A percentile compares a stretch with the other conserved stretches of the same genome.
These are phyloP conservation scores for Spheniscus mendiculus DNA, from an alignment of 2,113 vertebrate genomes.

Conservation along the genomic window DNA sequence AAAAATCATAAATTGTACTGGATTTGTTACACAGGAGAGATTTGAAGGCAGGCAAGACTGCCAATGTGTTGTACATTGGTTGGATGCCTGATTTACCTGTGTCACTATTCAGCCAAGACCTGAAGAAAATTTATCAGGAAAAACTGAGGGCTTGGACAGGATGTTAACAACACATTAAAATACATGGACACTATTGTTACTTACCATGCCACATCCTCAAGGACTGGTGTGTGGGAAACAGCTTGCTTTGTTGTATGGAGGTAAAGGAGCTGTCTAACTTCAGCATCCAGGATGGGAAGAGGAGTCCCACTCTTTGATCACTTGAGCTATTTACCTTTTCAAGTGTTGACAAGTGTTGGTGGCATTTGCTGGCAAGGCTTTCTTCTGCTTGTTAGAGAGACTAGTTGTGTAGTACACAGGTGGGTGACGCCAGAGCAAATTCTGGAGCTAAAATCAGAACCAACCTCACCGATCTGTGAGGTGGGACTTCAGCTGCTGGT, in stretches of 20 bases:
- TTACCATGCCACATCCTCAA: not conserved
- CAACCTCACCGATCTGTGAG: not conserved
- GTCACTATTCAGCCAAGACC: not conserved
- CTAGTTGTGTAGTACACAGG: not conserved
- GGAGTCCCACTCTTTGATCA: not conserved
- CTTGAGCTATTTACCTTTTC: not conserved
- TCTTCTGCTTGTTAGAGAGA: not conserved
- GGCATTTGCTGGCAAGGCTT: not conserved
- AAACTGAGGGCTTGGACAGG: not conserved
- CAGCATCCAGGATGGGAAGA: not conserved
- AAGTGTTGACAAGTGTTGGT: not conserved
- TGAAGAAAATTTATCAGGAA: not conserved
- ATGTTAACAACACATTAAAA: not conserved
- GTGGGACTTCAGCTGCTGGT: not conserved
- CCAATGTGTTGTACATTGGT: not conserved
- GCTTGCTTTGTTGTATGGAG: accelerated
- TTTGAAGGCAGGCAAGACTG: not conserved
- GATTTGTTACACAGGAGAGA: not conserved
- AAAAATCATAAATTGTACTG: not conserved
- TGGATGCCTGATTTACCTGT: not conserved
- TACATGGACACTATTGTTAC: not conserved
- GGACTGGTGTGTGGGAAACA: not conserved
- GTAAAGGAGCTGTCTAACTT: not conserved
- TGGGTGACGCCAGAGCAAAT: not conserved
- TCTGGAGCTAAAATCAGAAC: not conserved